These are phyloP conservation scores for Manis crassicaudata DNA, from an alignment of 2,797 vertebrate species.

Conservation along the genomic window DNA sequence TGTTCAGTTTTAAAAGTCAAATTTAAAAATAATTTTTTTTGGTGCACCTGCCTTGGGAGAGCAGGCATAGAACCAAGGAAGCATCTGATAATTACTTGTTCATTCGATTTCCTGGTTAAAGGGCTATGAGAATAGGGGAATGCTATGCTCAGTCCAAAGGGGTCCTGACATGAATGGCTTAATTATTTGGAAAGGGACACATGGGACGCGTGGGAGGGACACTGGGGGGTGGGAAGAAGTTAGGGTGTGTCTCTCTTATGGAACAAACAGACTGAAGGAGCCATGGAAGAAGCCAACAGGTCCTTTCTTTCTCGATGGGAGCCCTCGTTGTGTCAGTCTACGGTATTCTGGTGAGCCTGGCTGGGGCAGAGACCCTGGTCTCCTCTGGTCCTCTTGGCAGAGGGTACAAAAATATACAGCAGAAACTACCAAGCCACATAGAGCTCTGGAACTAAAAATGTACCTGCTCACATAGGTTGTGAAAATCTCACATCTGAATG, in stretches of 20 bases:
- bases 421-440: background rate
- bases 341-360: background rate
- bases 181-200: background rate
- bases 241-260: background rate
- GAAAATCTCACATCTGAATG: conserved; percentile 60
- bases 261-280: background rate
- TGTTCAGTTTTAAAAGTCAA: conserved; percentile 18
- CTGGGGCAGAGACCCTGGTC: background rate
- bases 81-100: background rate
- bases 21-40: background rate
- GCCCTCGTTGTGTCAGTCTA: background rate
- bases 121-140: background rate
- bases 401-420: conserved; percentile 33
- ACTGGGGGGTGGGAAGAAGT: background rate
- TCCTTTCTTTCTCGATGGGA: background rate
- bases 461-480: conserved; percentile 43
- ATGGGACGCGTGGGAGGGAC: background rate
- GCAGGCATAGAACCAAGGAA: background rate
- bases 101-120: background rate
- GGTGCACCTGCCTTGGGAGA: background rate
- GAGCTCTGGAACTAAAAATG: conserved; percentile 32
- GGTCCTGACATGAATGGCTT: background rate
- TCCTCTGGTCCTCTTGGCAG: background rate
- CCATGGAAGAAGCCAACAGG: background rate
- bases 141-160: background rate